phyloP scores from a whole-genome alignment of 2,888 invertebrate species.

The Drosophila peninsularis region DNA sequence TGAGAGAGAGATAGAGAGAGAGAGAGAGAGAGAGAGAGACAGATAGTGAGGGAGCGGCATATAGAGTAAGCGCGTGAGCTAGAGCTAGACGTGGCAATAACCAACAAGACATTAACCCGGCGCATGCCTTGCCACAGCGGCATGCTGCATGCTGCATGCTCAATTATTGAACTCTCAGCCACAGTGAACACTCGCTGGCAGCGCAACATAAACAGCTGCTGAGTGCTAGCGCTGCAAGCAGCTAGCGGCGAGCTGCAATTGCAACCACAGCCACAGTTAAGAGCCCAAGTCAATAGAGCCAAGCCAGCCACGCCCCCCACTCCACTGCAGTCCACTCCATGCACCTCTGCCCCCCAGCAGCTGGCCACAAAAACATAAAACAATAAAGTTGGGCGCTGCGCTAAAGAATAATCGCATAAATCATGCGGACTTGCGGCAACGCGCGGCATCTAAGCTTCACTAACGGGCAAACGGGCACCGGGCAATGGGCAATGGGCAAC shows the following conservation, averaged over 20 bases:
- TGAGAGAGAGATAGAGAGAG: neutral
- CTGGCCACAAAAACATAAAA: conserved; percentile 75
- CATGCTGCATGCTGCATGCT: conserved; percentile 44
- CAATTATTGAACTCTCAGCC: conserved; percentile 54
- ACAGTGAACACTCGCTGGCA: conserved; percentile 21
- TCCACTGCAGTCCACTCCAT: neutral
- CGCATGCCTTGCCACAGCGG: conserved; percentile 61
- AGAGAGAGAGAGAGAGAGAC: neutral
- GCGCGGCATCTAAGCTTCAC: conserved; percentile 69
- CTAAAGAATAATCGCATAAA: conserved; percentile 80
- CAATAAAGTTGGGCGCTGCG: conserved; percentile 79
- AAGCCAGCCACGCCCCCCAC: conserved; percentile 11
- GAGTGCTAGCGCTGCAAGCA: conserved; percentile 39
- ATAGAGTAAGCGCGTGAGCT: conserved; percentile 7
- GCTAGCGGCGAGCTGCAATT: conserved; percentile 58
- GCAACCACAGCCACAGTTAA: neutral
- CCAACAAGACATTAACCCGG: conserved; percentile 81
- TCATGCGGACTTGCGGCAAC: conserved; percentile 76
- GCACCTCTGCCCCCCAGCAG: conserved; percentile 4
- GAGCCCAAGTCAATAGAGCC: conserved; percentile 27
- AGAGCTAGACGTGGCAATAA: conserved; percentile 71
- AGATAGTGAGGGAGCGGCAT: conserved; percentile 1
- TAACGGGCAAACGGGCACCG: conserved; percentile 60
- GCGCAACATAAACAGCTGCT: conserved; percentile 52
- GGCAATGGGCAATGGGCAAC: conserved; percentile 26